Evolutionary conservation across 2,113 vertebrate species (phyloP).

Genomic region (Coryphaenoides rupestris): DNA sequence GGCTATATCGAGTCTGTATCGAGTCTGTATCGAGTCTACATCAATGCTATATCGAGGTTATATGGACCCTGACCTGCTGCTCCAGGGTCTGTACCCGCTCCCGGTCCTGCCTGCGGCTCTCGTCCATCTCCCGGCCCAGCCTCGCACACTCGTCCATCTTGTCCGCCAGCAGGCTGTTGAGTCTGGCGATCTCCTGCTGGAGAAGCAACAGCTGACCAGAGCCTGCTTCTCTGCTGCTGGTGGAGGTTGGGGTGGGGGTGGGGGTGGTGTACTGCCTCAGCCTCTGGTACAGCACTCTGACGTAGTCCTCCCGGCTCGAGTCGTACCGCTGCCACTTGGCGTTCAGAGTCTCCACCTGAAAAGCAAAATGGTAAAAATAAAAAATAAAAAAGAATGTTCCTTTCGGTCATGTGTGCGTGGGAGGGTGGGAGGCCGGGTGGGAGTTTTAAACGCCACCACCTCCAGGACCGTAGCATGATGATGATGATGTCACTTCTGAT

Average conservation of each 20-base stretch:
- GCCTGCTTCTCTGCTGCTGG: slow-evolving; percentile 28
- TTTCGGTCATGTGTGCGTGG: too few relatives aligned
- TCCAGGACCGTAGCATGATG: too few relatives aligned
- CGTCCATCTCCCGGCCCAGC: slow-evolving; percentile 63
- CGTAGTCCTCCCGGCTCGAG: slow-evolving; percentile 84
- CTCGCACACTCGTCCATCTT: slow-evolving; percentile 72
- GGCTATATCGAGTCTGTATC: too few relatives aligned
- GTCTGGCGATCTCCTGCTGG: slow-evolving; percentile 82
- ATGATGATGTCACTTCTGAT: too few relatives aligned
- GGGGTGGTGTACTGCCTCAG: slow-evolving; percentile 58
- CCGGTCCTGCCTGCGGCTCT: slow-evolving; percentile 42
- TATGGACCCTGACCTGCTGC: slow-evolving; percentile 89
- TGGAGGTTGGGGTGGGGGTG: neutral
- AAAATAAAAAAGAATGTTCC: too few relatives aligned
- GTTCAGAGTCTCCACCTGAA: slow-evolving; percentile 88
- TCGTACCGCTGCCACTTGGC: slow-evolving; percentile 94
- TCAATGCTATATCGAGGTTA: too few relatives aligned
- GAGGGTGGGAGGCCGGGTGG: too few relatives aligned
- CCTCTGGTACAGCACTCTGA: slow-evolving; percentile 78
- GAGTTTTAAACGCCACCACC: too few relatives aligned
- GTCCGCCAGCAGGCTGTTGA: slow-evolving; percentile 83
- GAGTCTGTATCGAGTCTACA: too few relatives aligned
- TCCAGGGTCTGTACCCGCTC: slow-evolving; percentile 86
- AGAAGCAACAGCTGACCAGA: slow-evolving; percentile 50
- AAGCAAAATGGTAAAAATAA: neutral